Percentiles rank a stretch among this genome's conserved stretches.
These are phyloP conservation scores for Exaiptasia diaphana DNA, from an alignment of 64 coral and sea anemone genomes.

Conservation along the genomic window DNA sequence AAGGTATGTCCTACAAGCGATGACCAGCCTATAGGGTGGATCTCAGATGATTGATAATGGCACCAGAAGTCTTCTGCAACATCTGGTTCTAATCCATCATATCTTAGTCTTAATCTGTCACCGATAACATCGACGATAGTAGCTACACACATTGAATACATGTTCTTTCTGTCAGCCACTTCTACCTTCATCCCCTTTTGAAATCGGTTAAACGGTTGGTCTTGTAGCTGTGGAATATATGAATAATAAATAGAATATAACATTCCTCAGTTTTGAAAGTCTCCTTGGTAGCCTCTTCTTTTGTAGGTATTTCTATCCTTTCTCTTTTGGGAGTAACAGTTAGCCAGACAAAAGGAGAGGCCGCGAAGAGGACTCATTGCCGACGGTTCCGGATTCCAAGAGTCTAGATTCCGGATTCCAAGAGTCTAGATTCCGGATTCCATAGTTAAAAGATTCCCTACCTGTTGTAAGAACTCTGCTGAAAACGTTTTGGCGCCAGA, in stretches of 20 bases:
- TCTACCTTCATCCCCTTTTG: slow-evolving; percentile 99
- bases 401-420: too few species aligned
- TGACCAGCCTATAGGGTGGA: slow-evolving; percentile 98
- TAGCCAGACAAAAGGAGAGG: too few species aligned
- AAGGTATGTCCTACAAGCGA: slow-evolving; percentile 89
- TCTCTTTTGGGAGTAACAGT: too few species aligned
- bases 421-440: too few species aligned
- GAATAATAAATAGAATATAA: background rate
- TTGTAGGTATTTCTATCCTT: background rate
- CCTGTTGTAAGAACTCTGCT: slow-evolving; percentile 95
- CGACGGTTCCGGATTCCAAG: too few species aligned
- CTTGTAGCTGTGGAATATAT: slow-evolving; percentile 49
- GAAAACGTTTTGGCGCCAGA: slow-evolving; percentile 99
- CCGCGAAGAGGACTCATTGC: too few species aligned
- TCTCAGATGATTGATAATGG: slow-evolving; percentile 94
- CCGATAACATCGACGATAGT: slow-evolving; percentile 94
- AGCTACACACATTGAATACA: slow-evolving; percentile 99
- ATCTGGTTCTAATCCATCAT: slow-evolving; percentile 88
- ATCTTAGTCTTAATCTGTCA: slow-evolving; percentile 82
- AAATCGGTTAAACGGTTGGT: slow-evolving; percentile 83
- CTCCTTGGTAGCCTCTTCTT: background rate
- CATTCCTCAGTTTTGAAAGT: background rate
- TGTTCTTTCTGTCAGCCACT: slow-evolving; percentile 95
- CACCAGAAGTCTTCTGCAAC: slow-evolving; percentile 98
- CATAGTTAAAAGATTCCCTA: background rate